Evolutionary conservation across 1,140 invertebrate genomes (phyloP).

Genomic region (Aradophagus sp.): DNA sequence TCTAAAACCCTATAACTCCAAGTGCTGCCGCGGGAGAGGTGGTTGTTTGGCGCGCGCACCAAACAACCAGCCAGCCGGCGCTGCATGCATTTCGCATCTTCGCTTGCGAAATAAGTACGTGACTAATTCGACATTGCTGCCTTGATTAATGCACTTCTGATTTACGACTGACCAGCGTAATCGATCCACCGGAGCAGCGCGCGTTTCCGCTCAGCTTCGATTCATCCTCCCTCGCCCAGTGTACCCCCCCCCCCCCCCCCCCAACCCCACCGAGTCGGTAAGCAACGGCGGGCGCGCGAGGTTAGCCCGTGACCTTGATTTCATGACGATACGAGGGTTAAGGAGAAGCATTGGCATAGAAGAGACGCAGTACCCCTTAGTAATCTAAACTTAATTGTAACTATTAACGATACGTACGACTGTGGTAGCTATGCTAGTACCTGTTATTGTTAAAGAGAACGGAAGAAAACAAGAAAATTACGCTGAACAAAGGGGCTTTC

Average conservation of each 20-base stretch:
- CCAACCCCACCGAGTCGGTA: slow-evolving; percentile 6
- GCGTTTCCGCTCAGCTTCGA: slow-evolving; percentile 22
- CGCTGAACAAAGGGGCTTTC: no score
- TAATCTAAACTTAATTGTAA: slow-evolving; percentile 73
- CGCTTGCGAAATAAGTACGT: slow-evolving; percentile 44
- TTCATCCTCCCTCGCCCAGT: slow-evolving; percentile 6
- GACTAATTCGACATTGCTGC: slow-evolving; percentile 42
- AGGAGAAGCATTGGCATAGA: slow-evolving; percentile 39
- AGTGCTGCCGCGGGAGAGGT: slow-evolving; percentile 58
- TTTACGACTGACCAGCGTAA: slow-evolving; percentile 35
- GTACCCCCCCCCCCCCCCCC: background rate
- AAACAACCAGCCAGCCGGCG: slow-evolving; percentile 17
- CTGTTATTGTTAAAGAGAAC: slow-evolving; percentile 74
- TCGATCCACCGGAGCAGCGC: slow-evolving; percentile 18
- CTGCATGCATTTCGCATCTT: slow-evolving; percentile 54
- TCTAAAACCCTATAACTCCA: slow-evolving; percentile 67
- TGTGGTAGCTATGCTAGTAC: slow-evolving; percentile 76
- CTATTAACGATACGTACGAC: slow-evolving; percentile 75
- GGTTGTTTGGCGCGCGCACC: no score
- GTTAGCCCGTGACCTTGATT: slow-evolving; percentile 28
- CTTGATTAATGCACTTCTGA: slow-evolving; percentile 39
- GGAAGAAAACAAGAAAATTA: slow-evolving; percentile 18
- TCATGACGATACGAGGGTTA: slow-evolving; percentile 21
- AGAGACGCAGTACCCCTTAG: slow-evolving; percentile 65
- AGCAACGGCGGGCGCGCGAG: slow-evolving; percentile 18